Percentiles rank a stretch among this genome's conserved stretches.
Conservation (phyloP, 2,113 vertebrate genomes). For the Emydura subglobosa region DNA sequence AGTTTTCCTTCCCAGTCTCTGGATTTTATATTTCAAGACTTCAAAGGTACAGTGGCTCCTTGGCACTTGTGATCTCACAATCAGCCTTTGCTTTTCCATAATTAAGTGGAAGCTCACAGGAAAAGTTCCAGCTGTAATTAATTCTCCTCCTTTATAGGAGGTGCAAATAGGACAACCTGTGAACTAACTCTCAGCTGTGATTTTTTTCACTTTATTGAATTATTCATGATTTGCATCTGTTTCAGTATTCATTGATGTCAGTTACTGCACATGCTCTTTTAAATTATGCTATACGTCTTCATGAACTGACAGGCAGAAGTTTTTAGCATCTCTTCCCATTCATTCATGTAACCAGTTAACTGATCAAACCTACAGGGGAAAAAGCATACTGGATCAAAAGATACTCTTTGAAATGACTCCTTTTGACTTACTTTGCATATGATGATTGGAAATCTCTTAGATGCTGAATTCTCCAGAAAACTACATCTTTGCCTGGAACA, state of each 20-base stretch:
- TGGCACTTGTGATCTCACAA: background rate
- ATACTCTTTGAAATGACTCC: slow-evolving; percentile 9
- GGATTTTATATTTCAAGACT: background rate
- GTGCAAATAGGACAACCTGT: slow-evolving; percentile 36
- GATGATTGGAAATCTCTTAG: slow-evolving; percentile 37
- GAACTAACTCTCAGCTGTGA: slow-evolving; percentile 24
- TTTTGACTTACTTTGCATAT: slow-evolving; percentile 47
- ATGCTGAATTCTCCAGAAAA: slow-evolving; percentile 27
- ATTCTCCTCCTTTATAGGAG: slow-evolving; percentile 32
- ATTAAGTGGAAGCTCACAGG: slow-evolving; percentile 25
- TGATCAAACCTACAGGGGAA: slow-evolving; percentile 47
- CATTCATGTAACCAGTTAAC: slow-evolving; percentile 64
- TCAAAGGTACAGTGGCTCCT: background rate
- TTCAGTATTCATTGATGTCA: slow-evolving; percentile 60
- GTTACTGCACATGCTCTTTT: slow-evolving; percentile 26
- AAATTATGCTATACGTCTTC: slow-evolving; percentile 52
- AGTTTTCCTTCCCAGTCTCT: background rate
- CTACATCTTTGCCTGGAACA: background rate
- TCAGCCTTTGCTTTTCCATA: background rate
- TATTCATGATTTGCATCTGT: slow-evolving; percentile 58
- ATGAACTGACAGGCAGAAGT: slow-evolving; percentile 56
- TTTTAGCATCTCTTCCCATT: slow-evolving; percentile 65
- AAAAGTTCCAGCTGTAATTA: slow-evolving; percentile 22
- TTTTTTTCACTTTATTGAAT: slow-evolving; percentile 37
- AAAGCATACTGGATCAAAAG: slow-evolving; percentile 46